Conservation (phyloP, 2,113 vertebrate species). For the Xiphophorus hellerii region DNA sequence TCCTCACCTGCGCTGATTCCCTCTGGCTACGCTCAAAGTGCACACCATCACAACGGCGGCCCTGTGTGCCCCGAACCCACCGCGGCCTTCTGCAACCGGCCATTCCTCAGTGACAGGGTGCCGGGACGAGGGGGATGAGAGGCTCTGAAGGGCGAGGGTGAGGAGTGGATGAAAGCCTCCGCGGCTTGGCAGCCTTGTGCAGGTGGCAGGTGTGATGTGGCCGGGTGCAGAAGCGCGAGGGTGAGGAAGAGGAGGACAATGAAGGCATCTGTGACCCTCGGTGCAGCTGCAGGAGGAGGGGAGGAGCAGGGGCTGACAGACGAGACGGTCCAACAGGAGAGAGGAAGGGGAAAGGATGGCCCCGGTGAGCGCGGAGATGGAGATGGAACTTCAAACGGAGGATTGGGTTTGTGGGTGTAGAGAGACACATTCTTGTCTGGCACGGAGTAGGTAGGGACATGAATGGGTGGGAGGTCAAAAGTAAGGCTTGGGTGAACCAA, state of each 20-base stretch:
- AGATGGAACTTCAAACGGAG: slow-evolving; percentile 79
- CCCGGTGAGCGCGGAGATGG: slow-evolving; percentile 49
- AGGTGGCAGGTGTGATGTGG: slow-evolving; percentile 83
- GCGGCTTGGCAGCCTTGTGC: slow-evolving; percentile 58
- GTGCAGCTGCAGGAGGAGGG: slow-evolving; percentile 77
- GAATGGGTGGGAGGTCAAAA: slow-evolving; percentile 6
- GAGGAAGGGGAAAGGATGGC: slow-evolving; percentile 65
- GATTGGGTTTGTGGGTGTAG: slow-evolving; percentile 71
- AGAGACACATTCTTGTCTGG: slow-evolving; percentile 79
- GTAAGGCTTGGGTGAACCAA: slow-evolving; percentile 27
- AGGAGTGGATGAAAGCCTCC: slow-evolving; percentile 73
- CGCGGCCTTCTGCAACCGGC: slow-evolving; percentile 40
- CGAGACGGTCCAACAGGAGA: slow-evolving; percentile 45
- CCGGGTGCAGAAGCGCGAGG: slow-evolving; percentile 71
- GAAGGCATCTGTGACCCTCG: slow-evolving; percentile 69
- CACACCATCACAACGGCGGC: slow-evolving; percentile 55
- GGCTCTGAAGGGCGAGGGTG: slow-evolving; percentile 53
- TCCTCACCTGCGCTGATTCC: slow-evolving; percentile 55
- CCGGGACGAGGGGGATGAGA: slow-evolving; percentile 58
- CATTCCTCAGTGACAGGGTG: slow-evolving; percentile 80
- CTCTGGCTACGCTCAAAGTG: slow-evolving; percentile 64
- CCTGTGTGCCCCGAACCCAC: slow-evolving; percentile 51
- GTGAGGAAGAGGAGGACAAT: slow-evolving; percentile 74
- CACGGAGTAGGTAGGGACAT: slow-evolving; percentile 43
- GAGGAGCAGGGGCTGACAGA: slow-evolving; percentile 72